Base-by-base conservation (phyloP, 2,888 invertebrate genomes). In the Sussaba pulchella region DNA sequence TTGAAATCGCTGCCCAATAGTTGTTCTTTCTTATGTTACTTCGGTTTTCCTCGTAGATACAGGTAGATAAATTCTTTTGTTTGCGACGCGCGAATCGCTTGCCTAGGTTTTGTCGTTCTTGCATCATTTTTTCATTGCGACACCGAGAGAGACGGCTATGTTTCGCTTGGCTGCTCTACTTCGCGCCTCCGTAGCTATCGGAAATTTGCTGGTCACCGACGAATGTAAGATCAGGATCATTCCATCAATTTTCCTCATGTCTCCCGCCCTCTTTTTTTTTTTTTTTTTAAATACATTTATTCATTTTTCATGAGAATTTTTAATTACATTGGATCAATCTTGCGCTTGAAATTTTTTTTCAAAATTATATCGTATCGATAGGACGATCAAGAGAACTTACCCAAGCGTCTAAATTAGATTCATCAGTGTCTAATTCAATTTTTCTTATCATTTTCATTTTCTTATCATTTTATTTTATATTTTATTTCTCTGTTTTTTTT, bases 121-220 rank as follows among this genome's bases (percentile, higher is more conserved):
- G 69, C 69, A 9, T 69, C 75, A 69, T 63, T 21, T 12, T 39
- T n/a, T n/a, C n/a, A 24, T 67, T 67, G 59, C 61, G 10, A 54
- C 73, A 57, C 45, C 17, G 19, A 50, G 21, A 57, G 24, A 24
- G 14, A 59, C n/a, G 31, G 12, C 14, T 21, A 81, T 76, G 76
- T 63, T 69, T 57, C 80, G 80, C 19, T 26, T 73, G 12, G 47
- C 67, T 50, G 31, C 63, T 21, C 69, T 76, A 8, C 43, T 81
- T 31, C 80, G 80, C 39, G 72, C 41, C 24, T 76, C 72, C 1
- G 47, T 73, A 45, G 36, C 57, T 63, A 31, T 76, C n/a, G 36
- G 63, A 31, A 75, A 67, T 39, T 57, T 69, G 54, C 31, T 69
- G 45, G 64, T 39, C 43, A 63, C 54, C 8, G 26, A 47, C 14